Base-by-base conservation (phyloP, 2,888 invertebrate species). In the Brachyptera risi region DNA sequence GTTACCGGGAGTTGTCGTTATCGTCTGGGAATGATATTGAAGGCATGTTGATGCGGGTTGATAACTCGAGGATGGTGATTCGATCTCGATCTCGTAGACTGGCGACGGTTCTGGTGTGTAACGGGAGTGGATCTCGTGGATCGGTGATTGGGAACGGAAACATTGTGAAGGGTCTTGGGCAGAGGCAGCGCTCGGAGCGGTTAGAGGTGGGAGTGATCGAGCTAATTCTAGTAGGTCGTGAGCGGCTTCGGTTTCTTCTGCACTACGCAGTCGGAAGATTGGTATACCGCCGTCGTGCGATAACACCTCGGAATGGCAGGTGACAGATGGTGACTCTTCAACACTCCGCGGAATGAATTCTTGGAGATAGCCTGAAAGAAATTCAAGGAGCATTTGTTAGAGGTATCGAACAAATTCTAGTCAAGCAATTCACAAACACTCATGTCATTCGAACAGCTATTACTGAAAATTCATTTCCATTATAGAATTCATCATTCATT, bases 221-320 rank as follows among this genome's bases (percentile, higher is more conserved):
- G 73, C 72, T 51, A 74, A 69, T 66, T 73, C 71, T 21, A 74
- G 67, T 26, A 74, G 69, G 66, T 73, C 92, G 73, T 91, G 92
- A 1, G 93, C 93, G 31, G 92, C 92, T 77, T 92, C 92, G 9
- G 91, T 92, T 75, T 93, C 93, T 71, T 90, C 92, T 24, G 88
- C 84, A 81, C 78, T 76, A 67, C 72, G 73, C 62, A 77, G 73
- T 61, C 76, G 73, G 69, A 76, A 76, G 63, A 75, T 74, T 23
- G 75, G 73, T 59, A 75, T 74, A 37, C 75, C 76, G 37, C 74
- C 75, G 67, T 76, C 75, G 68, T 67, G 65, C 60, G 58, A 58
- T 26, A 65, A 63, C n/a, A 67, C 65, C 49, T 67, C 47, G 61
- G 62, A 61, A 44, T 58, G 60, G 27, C 51, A 35, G 24, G 54